Evolutionary conservation across 2,113 vertebrate genomes (phyloP).

Genomic region (Trichomycterus rosablanca): DNA sequence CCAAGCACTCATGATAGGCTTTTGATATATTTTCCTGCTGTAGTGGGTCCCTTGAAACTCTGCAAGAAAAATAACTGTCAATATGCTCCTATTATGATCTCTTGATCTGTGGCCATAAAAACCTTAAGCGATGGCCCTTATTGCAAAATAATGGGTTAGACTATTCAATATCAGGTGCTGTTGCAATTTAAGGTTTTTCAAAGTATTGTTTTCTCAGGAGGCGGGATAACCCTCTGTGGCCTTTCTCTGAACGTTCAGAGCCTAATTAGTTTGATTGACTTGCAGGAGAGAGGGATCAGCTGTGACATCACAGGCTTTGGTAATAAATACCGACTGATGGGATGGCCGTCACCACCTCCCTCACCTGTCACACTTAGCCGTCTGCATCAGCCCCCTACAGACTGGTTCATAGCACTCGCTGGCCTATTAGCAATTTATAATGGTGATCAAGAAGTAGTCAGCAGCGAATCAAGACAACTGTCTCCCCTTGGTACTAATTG

Average conservation of each 20-base stretch:
- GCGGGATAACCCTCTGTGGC: slow-evolving; percentile 45
- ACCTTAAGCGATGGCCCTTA: slow-evolving; percentile 86
- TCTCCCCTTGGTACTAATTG: slow-evolving; percentile 96
- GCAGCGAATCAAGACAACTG: slow-evolving; percentile 97
- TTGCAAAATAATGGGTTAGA: slow-evolving; percentile 88
- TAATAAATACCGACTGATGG: slow-evolving; percentile 87
- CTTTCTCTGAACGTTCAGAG: slow-evolving; percentile 33
- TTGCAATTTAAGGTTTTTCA: slow-evolving; percentile 40
- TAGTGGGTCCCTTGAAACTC: slow-evolving; percentile 87
- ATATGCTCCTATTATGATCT: slow-evolving; percentile 99
- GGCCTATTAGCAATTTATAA: slow-evolving; percentile 99
- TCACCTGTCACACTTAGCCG: slow-evolving; percentile 83
- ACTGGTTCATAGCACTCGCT: slow-evolving; percentile 84
- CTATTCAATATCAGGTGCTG: slow-evolving; percentile 45
- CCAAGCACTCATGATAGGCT: slow-evolving; percentile 97
- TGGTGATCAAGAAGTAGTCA: slow-evolving; percentile 99
- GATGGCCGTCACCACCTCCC: slow-evolving; percentile 79
- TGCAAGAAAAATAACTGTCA: slow-evolving; percentile 88
- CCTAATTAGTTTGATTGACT: slow-evolving; percentile 95
- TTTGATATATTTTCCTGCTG: slow-evolving; percentile 99
- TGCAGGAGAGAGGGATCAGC: slow-evolving; percentile 79
- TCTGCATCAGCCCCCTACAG: slow-evolving; percentile 81
- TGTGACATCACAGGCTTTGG: slow-evolving; percentile 78
- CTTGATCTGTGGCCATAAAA: slow-evolving; percentile 99
- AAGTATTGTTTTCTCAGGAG: slow-evolving; percentile 67